phyloP scores from a whole-genome alignment of 1,140 invertebrate species.

The Geopemphigus sp. region DNA sequence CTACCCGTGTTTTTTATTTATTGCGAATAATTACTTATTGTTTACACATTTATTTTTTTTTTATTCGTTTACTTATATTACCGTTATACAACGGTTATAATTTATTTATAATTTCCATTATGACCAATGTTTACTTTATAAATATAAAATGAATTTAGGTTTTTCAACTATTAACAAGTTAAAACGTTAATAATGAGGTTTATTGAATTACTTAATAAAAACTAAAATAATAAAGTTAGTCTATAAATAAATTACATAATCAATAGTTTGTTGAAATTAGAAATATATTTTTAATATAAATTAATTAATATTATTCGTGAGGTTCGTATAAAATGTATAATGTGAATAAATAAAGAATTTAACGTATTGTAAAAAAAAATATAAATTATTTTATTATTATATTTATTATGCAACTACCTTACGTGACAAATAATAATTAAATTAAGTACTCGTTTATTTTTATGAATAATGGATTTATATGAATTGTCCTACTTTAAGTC shows the following conservation, averaged over 20 bases:
- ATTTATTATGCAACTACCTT: neutral
- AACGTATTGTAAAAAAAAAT: neutral
- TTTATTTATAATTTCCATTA: neutral
- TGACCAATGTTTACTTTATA: neutral
- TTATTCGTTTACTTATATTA: neutral
- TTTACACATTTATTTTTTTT: neutral
- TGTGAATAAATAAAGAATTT: neutral
- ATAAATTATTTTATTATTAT: neutral
- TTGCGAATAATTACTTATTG: too few relatives aligned
- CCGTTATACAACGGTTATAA: neutral
- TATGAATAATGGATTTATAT: neutral
- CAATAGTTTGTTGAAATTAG: neutral
- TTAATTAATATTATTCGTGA: neutral
- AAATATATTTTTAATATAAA: neutral
- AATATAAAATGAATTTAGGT: neutral
- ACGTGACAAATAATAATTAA: conserved; percentile 2
- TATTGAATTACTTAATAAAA: neutral
- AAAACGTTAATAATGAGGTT: neutral
- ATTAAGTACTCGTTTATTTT: neutral
- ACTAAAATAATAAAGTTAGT: neutral
- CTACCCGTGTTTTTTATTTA: too few relatives aligned
- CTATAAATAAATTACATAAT: neutral
- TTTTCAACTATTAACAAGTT: neutral
- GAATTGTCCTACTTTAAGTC: neutral
- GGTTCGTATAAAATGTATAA: neutral